Conservation (phyloP, 2,113 vertebrate species). For the Ornithorhynchus anatinus region DNA sequence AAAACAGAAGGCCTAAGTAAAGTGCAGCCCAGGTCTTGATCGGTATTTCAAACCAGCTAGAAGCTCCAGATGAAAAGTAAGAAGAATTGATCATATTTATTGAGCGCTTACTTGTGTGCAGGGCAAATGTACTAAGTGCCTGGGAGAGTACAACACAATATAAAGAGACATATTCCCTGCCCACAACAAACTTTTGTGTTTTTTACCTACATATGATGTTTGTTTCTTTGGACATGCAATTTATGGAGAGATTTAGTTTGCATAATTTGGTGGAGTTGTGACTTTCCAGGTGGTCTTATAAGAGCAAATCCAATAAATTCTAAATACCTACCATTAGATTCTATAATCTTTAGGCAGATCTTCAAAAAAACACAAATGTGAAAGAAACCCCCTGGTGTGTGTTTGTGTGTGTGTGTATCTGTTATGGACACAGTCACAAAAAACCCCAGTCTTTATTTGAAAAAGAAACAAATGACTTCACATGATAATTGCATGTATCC, state of each 20-base stretch:
- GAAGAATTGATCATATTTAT: too few species aligned
- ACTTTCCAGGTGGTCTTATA: background rate
- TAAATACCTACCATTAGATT: background rate
- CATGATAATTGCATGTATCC: background rate
- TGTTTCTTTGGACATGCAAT: too few species aligned
- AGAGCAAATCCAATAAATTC: background rate
- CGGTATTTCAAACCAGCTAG: background rate
- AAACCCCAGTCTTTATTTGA: background rate
- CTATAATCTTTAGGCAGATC: background rate
- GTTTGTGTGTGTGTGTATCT: background rate
- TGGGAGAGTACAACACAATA: background rate
- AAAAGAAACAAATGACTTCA: background rate
- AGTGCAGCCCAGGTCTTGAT: background rate
- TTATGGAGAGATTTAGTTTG: too few species aligned
- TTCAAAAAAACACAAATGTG: background rate
- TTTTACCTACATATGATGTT: background rate
- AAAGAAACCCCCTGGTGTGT: background rate
- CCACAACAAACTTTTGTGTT: background rate
- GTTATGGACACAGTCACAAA: background rate
- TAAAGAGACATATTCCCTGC: background rate
- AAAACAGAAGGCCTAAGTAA: background rate
- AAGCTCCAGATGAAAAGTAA: too few species aligned
- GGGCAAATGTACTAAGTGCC: too few species aligned
- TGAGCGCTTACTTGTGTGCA: too few species aligned
- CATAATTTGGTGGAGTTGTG: too few species aligned